These are phyloP conservation scores for Geophilus truncorum DNA, from an alignment of 2,888 invertebrate species.

Conservation along the genomic window DNA sequence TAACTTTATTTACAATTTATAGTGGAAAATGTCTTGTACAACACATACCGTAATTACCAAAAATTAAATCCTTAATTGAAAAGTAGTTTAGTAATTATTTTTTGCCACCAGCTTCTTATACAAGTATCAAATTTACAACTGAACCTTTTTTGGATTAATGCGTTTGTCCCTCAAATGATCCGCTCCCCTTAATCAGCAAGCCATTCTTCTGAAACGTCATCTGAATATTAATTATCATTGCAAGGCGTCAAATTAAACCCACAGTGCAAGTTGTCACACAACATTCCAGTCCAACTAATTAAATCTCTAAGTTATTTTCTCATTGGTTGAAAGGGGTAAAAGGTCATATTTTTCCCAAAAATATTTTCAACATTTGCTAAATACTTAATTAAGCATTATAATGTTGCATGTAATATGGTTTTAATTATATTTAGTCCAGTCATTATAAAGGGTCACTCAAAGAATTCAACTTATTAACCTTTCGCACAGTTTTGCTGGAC, in stretches of 20 bases:
- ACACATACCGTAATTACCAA: too few species aligned
- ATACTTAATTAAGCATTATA: too few species aligned
- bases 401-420: too few species aligned
- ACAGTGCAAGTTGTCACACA: neutral
- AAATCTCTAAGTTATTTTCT: neutral
- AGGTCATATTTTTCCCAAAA: neutral
- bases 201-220: neutral
- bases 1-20: too few species aligned
- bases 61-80: too few species aligned
- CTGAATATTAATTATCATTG: neutral
- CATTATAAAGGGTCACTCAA: neutral
- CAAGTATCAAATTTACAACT: neutral
- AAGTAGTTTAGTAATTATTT: neutral
- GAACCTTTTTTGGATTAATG: neutral
- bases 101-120: neutral
- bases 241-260: conserved; percentile 8
- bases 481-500: neutral
- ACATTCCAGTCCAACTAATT: neutral
- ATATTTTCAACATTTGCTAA: too few species aligned
- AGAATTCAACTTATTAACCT: neutral
- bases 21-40: too few species aligned
- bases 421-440: neutral
- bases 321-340: neutral
- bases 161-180: neutral
- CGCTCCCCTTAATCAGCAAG: neutral